Evolutionary conservation across 2,113 vertebrate species (phyloP).

Genomic region (Cairina moschata): DNA sequence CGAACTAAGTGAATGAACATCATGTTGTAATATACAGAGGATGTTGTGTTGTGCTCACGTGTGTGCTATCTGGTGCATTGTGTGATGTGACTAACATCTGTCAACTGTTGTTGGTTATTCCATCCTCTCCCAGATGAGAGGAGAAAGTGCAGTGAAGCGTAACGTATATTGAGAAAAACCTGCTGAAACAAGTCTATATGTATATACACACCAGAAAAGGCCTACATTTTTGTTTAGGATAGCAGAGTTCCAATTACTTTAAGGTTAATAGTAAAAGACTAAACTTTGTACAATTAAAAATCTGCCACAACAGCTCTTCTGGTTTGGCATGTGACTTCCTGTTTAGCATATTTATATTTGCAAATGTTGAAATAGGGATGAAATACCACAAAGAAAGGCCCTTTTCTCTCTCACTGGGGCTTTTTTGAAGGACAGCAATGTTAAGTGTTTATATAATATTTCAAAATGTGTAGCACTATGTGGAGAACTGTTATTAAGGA

Average conservation of each 20-base stretch:
- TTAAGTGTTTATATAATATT: background rate
- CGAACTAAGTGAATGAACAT: background rate
- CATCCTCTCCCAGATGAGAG: background rate
- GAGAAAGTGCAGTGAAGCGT: background rate
- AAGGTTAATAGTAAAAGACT: background rate
- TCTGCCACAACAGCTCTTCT: background rate
- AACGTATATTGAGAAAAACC: background rate
- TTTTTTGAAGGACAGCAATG: background rate
- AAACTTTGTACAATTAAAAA: background rate
- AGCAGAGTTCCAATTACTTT: background rate
- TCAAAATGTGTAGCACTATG: background rate
- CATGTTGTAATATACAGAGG: background rate
- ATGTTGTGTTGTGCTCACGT: background rate
- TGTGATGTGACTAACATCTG: background rate
- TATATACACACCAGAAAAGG: background rate
- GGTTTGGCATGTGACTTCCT: background rate
- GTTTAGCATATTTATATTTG: background rate
- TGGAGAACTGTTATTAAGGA: background rate
- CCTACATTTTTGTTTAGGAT: background rate
- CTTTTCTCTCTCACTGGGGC: background rate
- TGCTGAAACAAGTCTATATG: background rate
- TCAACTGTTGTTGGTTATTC: background rate
- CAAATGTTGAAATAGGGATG: background rate
- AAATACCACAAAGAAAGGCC: background rate
- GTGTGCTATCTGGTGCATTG: fast-evolving